Conservation (phyloP, 53 echinoderm and acorn worm genomes). For the Echinarachnius parma region DNA sequence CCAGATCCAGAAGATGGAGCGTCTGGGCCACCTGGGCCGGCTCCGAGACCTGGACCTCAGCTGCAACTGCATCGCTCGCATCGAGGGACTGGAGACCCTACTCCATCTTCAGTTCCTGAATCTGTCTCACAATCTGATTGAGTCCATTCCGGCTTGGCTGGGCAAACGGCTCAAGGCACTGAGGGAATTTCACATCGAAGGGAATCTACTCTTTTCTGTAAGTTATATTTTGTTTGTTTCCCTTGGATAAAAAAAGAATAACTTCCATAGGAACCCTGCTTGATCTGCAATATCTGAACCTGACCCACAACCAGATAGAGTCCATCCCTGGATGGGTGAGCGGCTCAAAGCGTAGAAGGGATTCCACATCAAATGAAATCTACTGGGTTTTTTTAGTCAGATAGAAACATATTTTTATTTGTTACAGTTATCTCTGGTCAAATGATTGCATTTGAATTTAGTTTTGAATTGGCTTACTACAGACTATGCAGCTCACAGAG, state of each 20-base stretch:
- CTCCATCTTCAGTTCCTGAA: constrained; percentile 76
- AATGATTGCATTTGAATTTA: too few species aligned
- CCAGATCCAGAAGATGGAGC: constrained; percentile 84
- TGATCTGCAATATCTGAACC: constrained; percentile 73
- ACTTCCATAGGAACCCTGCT: too few species aligned
- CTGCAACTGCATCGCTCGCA: constrained; percentile 72
- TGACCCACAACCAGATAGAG: constrained; percentile 85
- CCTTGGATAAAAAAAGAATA: too few species aligned
- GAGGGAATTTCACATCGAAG: constrained; percentile 64
- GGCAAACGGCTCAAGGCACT: constrained; percentile 79
- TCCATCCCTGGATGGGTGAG: constrained; percentile 81
- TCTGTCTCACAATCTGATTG: constrained; percentile 81
- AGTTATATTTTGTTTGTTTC: too few species aligned
- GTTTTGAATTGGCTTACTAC: too few species aligned
- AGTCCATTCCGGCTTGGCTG: constrained; percentile 80
- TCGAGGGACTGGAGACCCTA: constrained; percentile 89
- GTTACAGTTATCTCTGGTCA: too few species aligned
- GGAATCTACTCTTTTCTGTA: constrained; percentile 84
- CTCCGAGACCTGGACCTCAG: constrained; percentile 83
- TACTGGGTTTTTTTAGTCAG: too few species aligned
- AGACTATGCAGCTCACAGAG: too few species aligned
- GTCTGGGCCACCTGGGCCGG: constrained; percentile 62
- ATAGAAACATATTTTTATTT: too few species aligned
- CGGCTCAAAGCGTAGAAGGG: constrained; percentile 66
- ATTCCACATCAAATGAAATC: constrained; percentile 71